phyloP scores from a whole-genome alignment of 92 coral and sea anemone genomes.

The Phenganax stokvisi region DNA sequence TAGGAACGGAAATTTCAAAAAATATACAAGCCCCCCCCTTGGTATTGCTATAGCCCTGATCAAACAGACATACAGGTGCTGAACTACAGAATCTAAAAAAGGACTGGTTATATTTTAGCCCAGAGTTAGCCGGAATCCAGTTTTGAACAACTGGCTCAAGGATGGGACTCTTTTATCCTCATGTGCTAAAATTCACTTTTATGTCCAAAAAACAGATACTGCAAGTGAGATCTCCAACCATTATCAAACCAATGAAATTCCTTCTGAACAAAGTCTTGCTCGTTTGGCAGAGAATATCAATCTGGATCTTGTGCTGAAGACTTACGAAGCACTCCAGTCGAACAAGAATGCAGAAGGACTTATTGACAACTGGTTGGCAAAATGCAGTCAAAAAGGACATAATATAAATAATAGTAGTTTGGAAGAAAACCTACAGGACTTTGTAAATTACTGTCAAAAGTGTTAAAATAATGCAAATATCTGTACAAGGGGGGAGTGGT shows the following conservation, averaged over 20 bases:
- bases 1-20: too few relatives aligned
- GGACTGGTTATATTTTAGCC: too few relatives aligned
- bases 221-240: neutral
- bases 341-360: conserved; percentile 13
- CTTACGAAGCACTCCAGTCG: conserved; percentile 19
- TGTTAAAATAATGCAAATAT: neutral
- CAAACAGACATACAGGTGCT: too few relatives aligned
- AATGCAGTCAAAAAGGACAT: neutral
- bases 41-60: too few relatives aligned
- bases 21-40: too few relatives aligned
- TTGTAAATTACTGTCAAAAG: conserved; percentile 10
- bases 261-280: neutral
- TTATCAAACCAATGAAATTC: neutral
- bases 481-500: neutral
- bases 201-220: neutral
- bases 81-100: too few relatives aligned
- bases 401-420: neutral
- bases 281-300: neutral
- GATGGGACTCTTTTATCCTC: too few relatives aligned
- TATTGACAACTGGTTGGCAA: conserved; percentile 25
- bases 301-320: conserved; percentile 22
- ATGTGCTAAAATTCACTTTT: neutral
- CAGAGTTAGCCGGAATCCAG: too few relatives aligned
- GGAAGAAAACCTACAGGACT: conserved; percentile 18
- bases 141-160: too few relatives aligned